Conservation (phyloP, 1,140 invertebrate genomes). For the Caenorhabditis inopinata region DNA sequence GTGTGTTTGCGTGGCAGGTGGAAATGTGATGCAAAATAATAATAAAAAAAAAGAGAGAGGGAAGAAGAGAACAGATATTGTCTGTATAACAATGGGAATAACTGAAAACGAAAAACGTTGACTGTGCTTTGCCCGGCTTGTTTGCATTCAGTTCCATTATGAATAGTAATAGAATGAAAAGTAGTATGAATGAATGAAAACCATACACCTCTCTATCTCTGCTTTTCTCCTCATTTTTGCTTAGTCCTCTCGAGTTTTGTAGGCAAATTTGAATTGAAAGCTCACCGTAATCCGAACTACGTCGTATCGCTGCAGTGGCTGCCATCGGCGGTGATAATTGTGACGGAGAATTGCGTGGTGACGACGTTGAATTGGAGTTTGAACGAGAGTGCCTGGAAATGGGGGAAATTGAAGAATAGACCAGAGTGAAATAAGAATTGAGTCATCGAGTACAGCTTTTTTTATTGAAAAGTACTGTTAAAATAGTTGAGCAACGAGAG, state of each 20-base stretch:
- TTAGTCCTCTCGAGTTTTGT: background rate
- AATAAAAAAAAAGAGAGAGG: no score
- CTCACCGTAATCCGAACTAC: constrained; percentile 30
- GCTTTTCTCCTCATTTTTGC: background rate
- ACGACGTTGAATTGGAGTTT: constrained; percentile 6
- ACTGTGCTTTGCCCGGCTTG: background rate
- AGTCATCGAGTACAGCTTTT: background rate
- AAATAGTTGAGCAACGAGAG: background rate
- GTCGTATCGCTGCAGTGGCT: constrained; percentile 19
- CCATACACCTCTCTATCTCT: background rate
- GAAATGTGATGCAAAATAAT: background rate
- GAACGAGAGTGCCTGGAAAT: constrained; percentile 26
- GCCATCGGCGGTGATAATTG: constrained; percentile 25
- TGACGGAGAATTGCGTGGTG: constrained; percentile 26
- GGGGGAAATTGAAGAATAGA: background rate
- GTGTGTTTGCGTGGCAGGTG: background rate
- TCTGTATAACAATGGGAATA: background rate
- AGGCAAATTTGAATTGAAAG: background rate
- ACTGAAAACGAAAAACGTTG: background rate
- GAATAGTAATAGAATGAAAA: background rate
- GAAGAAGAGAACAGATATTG: background rate
- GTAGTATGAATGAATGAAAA: background rate
- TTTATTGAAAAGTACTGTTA: background rate
- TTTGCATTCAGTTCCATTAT: background rate
- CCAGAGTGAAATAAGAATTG: background rate